These are phyloP conservation scores for Xerus inauris DNA, from an alignment of 2,113 vertebrate genomes.

Conservation along the genomic window DNA sequence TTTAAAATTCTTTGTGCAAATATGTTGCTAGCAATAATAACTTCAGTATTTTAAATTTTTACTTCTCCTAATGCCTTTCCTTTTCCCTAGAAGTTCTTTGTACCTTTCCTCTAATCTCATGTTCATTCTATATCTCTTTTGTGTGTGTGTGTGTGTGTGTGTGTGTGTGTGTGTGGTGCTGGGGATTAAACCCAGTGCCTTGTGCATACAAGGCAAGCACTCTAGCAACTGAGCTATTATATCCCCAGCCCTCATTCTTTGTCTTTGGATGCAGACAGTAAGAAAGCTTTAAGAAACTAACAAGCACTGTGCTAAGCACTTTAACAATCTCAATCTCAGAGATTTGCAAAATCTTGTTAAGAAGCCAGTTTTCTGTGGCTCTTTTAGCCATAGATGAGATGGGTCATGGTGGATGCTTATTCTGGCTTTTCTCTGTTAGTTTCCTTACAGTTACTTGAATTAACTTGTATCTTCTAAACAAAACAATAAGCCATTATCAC, in stretches of 20 bases:
- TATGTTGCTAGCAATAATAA: neutral
- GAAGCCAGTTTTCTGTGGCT: neutral
- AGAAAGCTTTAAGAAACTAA: neutral
- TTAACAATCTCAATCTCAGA: neutral
- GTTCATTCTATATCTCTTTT: too few species aligned
- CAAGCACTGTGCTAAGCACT: neutral
- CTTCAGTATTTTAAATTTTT: neutral
- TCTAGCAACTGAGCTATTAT: too few species aligned
- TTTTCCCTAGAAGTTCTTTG: neutral
- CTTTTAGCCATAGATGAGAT: neutral
- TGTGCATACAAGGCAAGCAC: too few species aligned
- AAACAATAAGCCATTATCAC: neutral
- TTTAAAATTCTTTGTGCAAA: neutral
- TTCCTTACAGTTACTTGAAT: neutral
- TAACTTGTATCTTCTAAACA: neutral
- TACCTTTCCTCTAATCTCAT: neutral
- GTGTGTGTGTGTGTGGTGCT: too few species aligned
- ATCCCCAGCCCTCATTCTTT: too few species aligned
- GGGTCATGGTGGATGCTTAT: neutral
- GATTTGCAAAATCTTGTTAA: neutral
- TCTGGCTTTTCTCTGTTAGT: neutral
- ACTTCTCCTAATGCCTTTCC: neutral
- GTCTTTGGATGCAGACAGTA: neutral
- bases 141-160: too few species aligned
- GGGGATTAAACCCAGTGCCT: too few species aligned